Conservation (phyloP, 2,797 vertebrate species). For the Adrianichthys oophorus region DNA sequence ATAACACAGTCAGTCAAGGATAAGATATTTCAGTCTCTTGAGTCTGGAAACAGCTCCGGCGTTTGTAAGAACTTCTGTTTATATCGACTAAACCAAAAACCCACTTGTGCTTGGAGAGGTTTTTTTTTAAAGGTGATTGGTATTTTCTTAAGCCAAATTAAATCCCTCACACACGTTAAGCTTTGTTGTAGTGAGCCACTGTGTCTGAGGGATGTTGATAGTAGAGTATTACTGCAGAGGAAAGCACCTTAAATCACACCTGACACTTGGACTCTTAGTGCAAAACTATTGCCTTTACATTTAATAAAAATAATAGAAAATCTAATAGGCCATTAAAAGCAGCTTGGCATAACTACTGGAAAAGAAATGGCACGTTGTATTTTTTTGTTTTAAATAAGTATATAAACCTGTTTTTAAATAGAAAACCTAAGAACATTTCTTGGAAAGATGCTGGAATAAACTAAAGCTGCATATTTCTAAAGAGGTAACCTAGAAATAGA, state of each 20-base stretch:
- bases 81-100: neutral
- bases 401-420: too few species aligned
- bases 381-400: too few species aligned
- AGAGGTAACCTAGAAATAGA: too few species aligned
- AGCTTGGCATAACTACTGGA: too few species aligned
- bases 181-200: conserved; percentile 19
- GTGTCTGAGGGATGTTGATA: conserved; percentile 11
- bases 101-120: conserved; percentile 13
- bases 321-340: too few species aligned
- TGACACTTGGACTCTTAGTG: too few species aligned
- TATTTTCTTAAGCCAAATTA: conserved; percentile 32
- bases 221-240: conserved; percentile 22
- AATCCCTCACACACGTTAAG: conserved; percentile 34
- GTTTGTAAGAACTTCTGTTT: neutral
- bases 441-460: too few species aligned
- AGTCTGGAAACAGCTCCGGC: conserved; percentile 22
- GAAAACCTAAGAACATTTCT: too few species aligned
- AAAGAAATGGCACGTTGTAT: too few species aligned
- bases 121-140: conserved; percentile 26
- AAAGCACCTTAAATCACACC: conserved; percentile 19
- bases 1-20: neutral
- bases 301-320: too few species aligned
- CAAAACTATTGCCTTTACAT: too few species aligned
- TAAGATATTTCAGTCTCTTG: neutral
- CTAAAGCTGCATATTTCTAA: too few species aligned